Base-by-base conservation (phyloP, 2,888 invertebrate species). In the Tipula vernalis region DNA sequence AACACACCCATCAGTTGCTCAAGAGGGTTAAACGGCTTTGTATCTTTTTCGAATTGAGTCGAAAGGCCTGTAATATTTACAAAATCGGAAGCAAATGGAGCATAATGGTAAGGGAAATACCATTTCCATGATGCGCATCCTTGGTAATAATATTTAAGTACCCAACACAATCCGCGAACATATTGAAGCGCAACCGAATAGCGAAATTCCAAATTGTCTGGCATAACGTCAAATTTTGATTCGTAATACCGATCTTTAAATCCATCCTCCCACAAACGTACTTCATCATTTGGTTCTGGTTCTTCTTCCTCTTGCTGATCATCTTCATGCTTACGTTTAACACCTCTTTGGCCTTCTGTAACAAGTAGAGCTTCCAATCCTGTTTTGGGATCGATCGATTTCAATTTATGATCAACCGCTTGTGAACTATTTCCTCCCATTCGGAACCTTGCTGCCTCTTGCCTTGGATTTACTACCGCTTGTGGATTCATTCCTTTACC, bases 91-190 rank as follows among this genome's bases (percentile, higher is more conserved):
- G 99, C 99, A 92, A 99, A 99, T 6, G 99, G 99, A 18, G 99
- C 99, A 93, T 99, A 99, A 92, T 99, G 99, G 92, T 98, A 99
- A 0, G 99, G 99, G 92, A 98, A 99, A 93, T 98, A 99, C 99
- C 99, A 99, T 92, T 99, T 97, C 99, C 99, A 99, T 18, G 98
- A 98, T 47, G 98, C 97, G 92, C 99, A 99, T 86, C 99, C 99
- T 94, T 99, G 99, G 92, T 99, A 99, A 92, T 99, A 99, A 92
- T 99, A 99, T 89, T 97, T 95, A 41, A 99, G 93, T 87, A 99
- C 99, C 99, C 99, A 99, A 92, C 98, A 98, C 86, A 99, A 93
- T 0, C 99, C 99, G 86, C 96, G 94, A 3, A 98, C 98, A 92
- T 99, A 99, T 90, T 99, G 98, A 86, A 96, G 93, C 2, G 98